Evolutionary conservation across 2,888 invertebrate genomes (phyloP).

Genomic region (Gari tellinella): DNA sequence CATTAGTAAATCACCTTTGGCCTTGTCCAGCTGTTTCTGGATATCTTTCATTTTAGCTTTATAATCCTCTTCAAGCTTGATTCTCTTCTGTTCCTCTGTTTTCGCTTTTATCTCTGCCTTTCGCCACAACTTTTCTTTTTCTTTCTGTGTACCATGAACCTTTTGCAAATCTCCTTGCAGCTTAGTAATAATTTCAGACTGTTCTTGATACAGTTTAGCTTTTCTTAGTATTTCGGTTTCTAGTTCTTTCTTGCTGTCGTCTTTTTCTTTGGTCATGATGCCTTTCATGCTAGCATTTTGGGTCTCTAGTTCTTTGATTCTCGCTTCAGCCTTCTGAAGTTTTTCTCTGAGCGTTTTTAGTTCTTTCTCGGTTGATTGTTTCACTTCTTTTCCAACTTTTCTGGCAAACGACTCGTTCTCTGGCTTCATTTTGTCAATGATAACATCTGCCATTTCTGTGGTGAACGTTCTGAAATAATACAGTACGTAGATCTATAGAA

Average conservation of each 20-base stretch:
- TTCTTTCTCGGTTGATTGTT: conserved; percentile 11
- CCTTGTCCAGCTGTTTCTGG: conserved; percentile 41
- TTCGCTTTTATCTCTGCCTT: conserved; percentile 42
- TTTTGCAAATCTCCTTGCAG: conserved; percentile 35
- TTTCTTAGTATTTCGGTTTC: conserved; percentile 41
- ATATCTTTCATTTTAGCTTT: conserved; percentile 31
- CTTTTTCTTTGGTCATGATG: conserved; percentile 25
- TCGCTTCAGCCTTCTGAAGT: conserved; percentile 19
- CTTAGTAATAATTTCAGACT: conserved; percentile 40
- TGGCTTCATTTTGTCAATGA: conserved; percentile 13
- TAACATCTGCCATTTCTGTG: conserved; percentile 12
- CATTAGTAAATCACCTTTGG: conserved; percentile 48
- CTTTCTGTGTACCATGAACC: conserved; percentile 23
- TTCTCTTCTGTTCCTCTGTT: conserved; percentile 40
- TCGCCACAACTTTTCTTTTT: conserved; percentile 33
- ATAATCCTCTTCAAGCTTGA: conserved; percentile 31
- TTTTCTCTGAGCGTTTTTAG: conserved; percentile 18
- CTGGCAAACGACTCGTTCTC: conserved; percentile 14
- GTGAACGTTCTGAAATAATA: conserved; percentile 17
- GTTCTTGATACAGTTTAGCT: conserved; percentile 34
- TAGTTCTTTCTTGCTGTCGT: conserved; percentile 35
- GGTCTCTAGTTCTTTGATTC: conserved; percentile 18
- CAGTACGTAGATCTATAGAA: too few species aligned
- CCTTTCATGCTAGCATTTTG: conserved; percentile 31
- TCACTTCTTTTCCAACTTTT: conserved; percentile 14